Evolutionary conservation across 2,113 vertebrate genomes (phyloP).

Genomic region (Elgaria multicarinata): DNA sequence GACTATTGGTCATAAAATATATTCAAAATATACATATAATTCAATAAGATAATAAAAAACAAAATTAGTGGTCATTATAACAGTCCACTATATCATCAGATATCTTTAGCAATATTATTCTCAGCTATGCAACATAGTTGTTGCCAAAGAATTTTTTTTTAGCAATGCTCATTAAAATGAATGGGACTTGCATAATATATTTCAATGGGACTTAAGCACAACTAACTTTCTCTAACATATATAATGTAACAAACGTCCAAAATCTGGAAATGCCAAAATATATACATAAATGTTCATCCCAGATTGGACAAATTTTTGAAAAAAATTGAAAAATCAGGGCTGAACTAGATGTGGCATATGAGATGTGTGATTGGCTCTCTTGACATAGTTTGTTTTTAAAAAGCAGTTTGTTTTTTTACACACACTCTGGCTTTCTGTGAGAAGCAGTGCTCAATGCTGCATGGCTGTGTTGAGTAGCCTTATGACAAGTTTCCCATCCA

Average conservation of each 20-base stretch:
- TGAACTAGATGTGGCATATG: neutral
- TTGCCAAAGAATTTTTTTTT: neutral
- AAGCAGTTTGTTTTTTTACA: neutral
- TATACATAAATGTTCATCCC: neutral
- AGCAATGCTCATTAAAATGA: neutral
- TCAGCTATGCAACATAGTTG: neutral
- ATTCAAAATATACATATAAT: too few relatives aligned
- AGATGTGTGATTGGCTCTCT: neutral
- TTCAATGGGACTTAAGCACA: neutral
- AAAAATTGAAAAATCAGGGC: neutral
- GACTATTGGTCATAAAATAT: neutral
- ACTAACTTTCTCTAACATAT: neutral
- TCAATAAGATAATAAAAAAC: neutral
- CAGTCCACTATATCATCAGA: neutral
- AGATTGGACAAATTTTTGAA: neutral
- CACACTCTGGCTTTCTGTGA: too few relatives aligned
- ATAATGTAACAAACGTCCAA: neutral
- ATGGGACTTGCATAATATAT: neutral
- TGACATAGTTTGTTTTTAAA: too few relatives aligned
- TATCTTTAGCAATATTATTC: neutral
- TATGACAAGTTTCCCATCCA: neutral
- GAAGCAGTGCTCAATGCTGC: neutral
- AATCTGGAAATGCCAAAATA: neutral
- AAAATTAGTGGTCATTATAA: neutral
- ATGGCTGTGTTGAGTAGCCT: neutral